Conservation (phyloP, 2,888 invertebrate genomes). For the Drosophila eohydei region DNA sequence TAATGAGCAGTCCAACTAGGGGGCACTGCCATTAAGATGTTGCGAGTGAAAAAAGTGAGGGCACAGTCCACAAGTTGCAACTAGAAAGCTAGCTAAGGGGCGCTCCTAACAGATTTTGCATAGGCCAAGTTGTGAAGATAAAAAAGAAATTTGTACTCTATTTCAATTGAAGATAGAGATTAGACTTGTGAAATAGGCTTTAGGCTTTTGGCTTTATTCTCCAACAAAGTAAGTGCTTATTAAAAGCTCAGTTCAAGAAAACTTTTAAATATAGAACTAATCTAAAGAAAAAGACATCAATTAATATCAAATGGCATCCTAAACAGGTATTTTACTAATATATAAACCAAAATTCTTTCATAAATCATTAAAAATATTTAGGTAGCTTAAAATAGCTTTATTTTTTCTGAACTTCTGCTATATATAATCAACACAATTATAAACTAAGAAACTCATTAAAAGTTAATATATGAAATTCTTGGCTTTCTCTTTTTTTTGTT, state of each 20-base stretch:
- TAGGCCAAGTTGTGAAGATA: not conserved
- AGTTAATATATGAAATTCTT: slow-evolving; percentile 13
- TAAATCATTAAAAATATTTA: not conserved
- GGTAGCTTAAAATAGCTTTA: not conserved
- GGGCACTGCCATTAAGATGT: slow-evolving; percentile 38
- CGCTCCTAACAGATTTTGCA: slow-evolving; percentile 11
- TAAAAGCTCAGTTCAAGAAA: too few species aligned
- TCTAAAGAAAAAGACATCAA: not conserved
- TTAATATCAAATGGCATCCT: not conserved
- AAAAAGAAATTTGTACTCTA: not conserved
- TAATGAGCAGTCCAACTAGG: slow-evolving; percentile 61
- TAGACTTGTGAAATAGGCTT: not conserved
- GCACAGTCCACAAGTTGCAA: slow-evolving; percentile 6
- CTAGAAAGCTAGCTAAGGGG: not conserved
- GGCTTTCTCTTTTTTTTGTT: not conserved
- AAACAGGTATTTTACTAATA: not conserved
- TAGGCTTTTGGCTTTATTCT: too few species aligned
- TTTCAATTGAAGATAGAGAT: not conserved
- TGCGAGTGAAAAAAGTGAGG: slow-evolving; percentile 4
- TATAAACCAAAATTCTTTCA: not conserved
- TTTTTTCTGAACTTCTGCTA: not conserved
- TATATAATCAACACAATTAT: not conserved
- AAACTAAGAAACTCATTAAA: slow-evolving; percentile 22
- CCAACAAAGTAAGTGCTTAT: too few species aligned
- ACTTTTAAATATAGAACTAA: too few species aligned